These are phyloP conservation scores for Macrostomum cliftonense DNA, from an alignment of 2,888 invertebrate genomes.

Conservation along the genomic window DNA sequence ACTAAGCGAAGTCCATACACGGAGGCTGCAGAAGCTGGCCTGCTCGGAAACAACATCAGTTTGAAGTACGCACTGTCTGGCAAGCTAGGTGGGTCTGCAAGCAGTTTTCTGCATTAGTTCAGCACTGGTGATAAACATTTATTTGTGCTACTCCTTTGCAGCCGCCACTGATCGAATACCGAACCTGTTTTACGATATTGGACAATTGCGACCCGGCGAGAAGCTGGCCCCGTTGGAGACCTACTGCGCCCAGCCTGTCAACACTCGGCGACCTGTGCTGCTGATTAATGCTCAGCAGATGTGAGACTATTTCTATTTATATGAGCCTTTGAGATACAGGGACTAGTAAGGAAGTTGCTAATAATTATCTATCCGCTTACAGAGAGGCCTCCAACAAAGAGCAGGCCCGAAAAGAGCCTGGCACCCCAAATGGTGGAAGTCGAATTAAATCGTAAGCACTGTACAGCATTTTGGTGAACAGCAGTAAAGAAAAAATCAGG, in stretches of 20 bases:
- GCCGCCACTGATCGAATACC: slow-evolving; percentile 25
- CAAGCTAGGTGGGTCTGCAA: slow-evolving; percentile 21
- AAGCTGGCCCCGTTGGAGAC: slow-evolving; percentile 30
- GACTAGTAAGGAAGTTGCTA: too few species aligned
- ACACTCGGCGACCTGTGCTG: slow-evolving; percentile 30
- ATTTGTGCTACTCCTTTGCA: too few species aligned
- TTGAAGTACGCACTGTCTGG: slow-evolving; percentile 36
- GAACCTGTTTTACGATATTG: slow-evolving; percentile 35
- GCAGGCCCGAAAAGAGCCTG: too few species aligned
- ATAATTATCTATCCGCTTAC: too few species aligned
- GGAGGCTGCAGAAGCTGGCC: slow-evolving; percentile 28
- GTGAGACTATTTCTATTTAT: too few species aligned
- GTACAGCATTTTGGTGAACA: too few species aligned
- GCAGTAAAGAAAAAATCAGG: too few species aligned
- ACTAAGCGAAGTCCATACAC: slow-evolving; percentile 31
- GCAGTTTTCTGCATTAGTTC: background rate
- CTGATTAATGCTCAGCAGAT: slow-evolving; percentile 26
- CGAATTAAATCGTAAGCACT: too few species aligned
- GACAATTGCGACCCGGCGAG: slow-evolving; percentile 23
- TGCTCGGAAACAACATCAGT: slow-evolving; percentile 33
- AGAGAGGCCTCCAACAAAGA: too few species aligned
- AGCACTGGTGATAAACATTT: background rate
- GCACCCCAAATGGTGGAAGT: too few species aligned
- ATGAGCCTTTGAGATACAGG: too few species aligned
- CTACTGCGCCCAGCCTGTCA: slow-evolving; percentile 24